Percentiles rank a stretch among this genome's conserved stretches.
Conservation (phyloP, 2,113 vertebrate species). For the cat (Felis catus) region F.catus_Fca126_mat1.0 CM031411.1:55207001-55207500, state of each 20-base stretch:
- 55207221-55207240: background rate
- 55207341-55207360: background rate
- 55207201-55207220: background rate
- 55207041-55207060: background rate
- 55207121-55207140: background rate
- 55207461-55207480: background rate
- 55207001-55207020: background rate
- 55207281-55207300: background rate
- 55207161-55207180: background rate
- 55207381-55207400: background rate
- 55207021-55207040: background rate
- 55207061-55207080: background rate
- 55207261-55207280: background rate
- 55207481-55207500: background rate
- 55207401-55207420: background rate
- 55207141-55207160: background rate
- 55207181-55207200: background rate
- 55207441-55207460: background rate
- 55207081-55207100: background rate
- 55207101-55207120: background rate
- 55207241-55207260: background rate
- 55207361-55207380: background rate
- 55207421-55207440: background rate
- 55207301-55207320: background rate
- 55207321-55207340: background rate